Conservation (phyloP, 2,797 vertebrate species). For the Pseudochaenichthys georgianus region DNA sequence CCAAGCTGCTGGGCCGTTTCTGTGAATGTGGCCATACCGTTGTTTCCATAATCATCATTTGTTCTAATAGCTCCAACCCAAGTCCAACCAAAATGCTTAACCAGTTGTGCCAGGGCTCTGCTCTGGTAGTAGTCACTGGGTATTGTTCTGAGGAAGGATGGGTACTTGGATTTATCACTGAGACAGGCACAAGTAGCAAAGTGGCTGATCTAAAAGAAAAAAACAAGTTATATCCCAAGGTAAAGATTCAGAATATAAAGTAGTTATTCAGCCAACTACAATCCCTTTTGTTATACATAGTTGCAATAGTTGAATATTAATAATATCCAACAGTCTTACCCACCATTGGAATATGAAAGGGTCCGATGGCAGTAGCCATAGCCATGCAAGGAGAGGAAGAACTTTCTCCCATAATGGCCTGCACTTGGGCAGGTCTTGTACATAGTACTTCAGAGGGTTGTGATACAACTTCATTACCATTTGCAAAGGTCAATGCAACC, state of each 20-base stretch:
- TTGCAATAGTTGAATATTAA: not conserved
- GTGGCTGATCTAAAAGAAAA: conserved; percentile 77
- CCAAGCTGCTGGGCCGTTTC: conserved; percentile 66
- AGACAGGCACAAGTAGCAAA: conserved; percentile 84
- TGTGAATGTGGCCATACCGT: conserved; percentile 74
- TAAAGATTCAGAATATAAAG: not conserved
- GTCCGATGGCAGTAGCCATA: conserved; percentile 76
- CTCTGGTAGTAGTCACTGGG: conserved; percentile 85
- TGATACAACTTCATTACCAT: conserved; percentile 54
- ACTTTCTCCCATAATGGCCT: conserved; percentile 80
- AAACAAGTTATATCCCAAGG: not conserved
- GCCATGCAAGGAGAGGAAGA: conserved; percentile 80
- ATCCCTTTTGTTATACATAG: not conserved
- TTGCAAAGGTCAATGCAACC: conserved; percentile 73
- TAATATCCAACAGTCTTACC: not conserved
- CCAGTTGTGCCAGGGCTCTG: conserved; percentile 80
- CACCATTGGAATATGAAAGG: conserved; percentile 80
- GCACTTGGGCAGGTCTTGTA: conserved; percentile 69
- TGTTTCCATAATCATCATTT: conserved; percentile 80
- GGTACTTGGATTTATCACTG: conserved; percentile 80
- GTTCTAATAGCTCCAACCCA: conserved; percentile 82
- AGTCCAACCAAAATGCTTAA: conserved; percentile 84
- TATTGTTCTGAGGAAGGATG: conserved; percentile 85
- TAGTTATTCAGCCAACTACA: not conserved
- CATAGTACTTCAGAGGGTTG: conserved; percentile 44